Evolutionary conservation across 2,113 vertebrate species (phyloP).

Genomic region (Sisor rabdophorus): DNA sequence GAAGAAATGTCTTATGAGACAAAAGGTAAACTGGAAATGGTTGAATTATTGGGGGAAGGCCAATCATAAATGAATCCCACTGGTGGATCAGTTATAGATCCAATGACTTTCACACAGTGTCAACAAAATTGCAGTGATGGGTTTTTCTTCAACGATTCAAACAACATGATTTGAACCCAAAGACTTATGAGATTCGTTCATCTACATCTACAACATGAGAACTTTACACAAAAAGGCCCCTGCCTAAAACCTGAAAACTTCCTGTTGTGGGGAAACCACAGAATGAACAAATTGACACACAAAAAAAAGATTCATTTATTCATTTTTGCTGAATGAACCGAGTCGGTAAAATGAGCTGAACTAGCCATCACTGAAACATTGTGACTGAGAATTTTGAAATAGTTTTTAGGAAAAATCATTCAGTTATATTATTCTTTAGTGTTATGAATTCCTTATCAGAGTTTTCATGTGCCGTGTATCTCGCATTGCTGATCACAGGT

Average conservation of each 20-base stretch:
- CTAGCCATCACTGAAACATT: not conserved
- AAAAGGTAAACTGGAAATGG: constrained; percentile 14
- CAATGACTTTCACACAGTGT: constrained; percentile 1
- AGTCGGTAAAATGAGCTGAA: too few relatives aligned
- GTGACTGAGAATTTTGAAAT: not conserved
- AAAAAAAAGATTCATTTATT: too few relatives aligned
- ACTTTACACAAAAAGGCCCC: too few relatives aligned
- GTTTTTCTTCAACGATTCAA: too few relatives aligned
- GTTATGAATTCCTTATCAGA: not conserved
- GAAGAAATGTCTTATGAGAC: constrained; percentile 21
- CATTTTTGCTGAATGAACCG: too few relatives aligned
- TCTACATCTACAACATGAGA: too few relatives aligned
- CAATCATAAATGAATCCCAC: constrained; percentile 25
- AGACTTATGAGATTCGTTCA: too few relatives aligned
- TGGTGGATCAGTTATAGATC: constrained; percentile 29
- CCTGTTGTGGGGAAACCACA: too few relatives aligned
- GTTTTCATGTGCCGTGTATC: not conserved
- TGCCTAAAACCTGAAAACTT: too few relatives aligned
- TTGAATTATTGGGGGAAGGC: constrained; percentile 22
- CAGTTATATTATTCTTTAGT: not conserved
- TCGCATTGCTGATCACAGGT: not conserved
- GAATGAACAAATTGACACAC: too few relatives aligned
- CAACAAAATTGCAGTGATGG: not conserved
- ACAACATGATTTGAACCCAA: too few relatives aligned
- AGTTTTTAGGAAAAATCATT: not conserved